Conservation (phyloP, 2,797 vertebrate genomes). For the Sebastiscus albofasciatus region DNA sequence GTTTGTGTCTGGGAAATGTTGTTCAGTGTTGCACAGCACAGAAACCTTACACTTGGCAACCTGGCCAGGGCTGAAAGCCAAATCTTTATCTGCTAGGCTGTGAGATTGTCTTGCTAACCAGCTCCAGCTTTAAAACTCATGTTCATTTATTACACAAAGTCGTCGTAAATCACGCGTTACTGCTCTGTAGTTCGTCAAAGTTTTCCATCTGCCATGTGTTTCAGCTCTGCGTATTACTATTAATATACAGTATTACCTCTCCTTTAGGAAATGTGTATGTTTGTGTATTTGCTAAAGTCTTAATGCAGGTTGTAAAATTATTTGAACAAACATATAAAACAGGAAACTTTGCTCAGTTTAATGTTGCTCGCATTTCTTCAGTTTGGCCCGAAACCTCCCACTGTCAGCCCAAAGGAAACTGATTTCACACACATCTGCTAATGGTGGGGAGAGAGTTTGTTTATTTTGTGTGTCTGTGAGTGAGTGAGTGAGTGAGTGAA, state of each 20-base stretch:
- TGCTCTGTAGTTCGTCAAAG: slow-evolving; percentile 52
- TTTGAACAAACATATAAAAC: slow-evolving; percentile 56
- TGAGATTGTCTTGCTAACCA: slow-evolving; percentile 71
- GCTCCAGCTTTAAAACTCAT: slow-evolving; percentile 68
- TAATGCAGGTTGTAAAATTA: slow-evolving; percentile 32
- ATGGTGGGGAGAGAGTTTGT: slow-evolving; percentile 57
- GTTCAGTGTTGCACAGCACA: slow-evolving; percentile 62
- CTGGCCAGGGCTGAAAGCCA: slow-evolving; percentile 39
- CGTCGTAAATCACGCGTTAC: slow-evolving; percentile 68
- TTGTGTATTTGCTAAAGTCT: slow-evolving; percentile 2
- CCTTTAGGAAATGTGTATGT: slow-evolving; percentile 28
- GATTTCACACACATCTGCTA: slow-evolving; percentile 72
- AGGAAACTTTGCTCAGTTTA: slow-evolving; percentile 46
- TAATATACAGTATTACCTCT: slow-evolving; percentile 11
- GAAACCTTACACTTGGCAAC: slow-evolving; percentile 71
- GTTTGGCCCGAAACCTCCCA: slow-evolving; percentile 32
- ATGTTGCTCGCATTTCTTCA: slow-evolving; percentile 22
- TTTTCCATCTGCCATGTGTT: slow-evolving; percentile 70
- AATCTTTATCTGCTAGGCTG: slow-evolving; percentile 67
- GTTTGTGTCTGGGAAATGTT: slow-evolving; percentile 60
- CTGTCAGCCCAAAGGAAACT: slow-evolving; percentile 51
- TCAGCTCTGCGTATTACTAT: slow-evolving; percentile 39
- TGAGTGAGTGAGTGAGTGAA: background rate
- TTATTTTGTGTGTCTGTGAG: slow-evolving; percentile 54
- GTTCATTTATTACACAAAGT: slow-evolving; percentile 75